phyloP scores from a whole-genome alignment of 1,140 invertebrate species.

The Monomorium pharaonis region DNA sequence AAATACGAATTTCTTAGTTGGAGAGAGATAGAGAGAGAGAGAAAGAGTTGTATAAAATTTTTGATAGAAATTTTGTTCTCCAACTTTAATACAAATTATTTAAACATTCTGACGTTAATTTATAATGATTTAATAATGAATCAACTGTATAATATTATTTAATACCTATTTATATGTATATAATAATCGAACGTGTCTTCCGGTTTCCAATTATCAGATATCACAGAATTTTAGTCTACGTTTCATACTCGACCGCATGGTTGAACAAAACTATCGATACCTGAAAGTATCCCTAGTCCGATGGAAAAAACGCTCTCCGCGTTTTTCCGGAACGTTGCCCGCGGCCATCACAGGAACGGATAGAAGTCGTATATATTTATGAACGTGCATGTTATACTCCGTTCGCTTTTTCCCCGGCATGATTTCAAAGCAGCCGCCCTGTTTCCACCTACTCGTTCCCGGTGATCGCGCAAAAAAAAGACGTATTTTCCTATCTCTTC shows the following conservation, averaged over 20 bases:
- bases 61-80: not conserved
- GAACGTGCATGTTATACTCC: conserved; percentile 51
- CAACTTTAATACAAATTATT: not conserved
- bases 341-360: conserved; percentile 48
- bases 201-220: conserved; percentile 3
- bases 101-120: not conserved
- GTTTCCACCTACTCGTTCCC: conserved; percentile 41
- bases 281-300: conserved; percentile 34
- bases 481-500: not conserved
- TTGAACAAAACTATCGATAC: conserved; percentile 43
- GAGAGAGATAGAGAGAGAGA: not conserved
- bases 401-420: conserved; percentile 43
- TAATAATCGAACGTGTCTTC: not conserved
- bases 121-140: not conserved
- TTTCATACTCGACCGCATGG: not conserved
- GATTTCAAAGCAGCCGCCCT: conserved; percentile 42
- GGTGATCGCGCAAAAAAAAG: conserved; percentile 44
- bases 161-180: not conserved
- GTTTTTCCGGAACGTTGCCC: conserved; percentile 43
- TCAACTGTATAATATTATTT: not conserved
- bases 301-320: not conserved
- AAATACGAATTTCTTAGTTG: no score
- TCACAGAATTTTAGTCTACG: conserved; percentile 15
- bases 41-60: not conserved
- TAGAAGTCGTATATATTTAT: conserved; percentile 59